Evolutionary conservation across 2,113 vertebrate species (phyloP), one percentile per base, ranked within the genome.

Genomic region (Dermatemys mawii): DNA sequence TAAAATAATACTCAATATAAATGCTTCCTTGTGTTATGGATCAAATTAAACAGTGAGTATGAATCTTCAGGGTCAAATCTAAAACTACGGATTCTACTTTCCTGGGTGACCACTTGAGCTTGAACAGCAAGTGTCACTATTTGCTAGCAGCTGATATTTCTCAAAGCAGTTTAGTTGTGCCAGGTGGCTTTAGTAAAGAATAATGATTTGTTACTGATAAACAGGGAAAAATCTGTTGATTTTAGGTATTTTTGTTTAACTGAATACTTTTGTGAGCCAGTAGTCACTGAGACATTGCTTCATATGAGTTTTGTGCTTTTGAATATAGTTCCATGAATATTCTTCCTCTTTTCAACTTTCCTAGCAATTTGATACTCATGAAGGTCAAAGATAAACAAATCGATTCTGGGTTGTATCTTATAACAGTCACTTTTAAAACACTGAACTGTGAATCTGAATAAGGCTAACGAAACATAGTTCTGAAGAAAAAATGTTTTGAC

Each of bases 131-230:
- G 55, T 80, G 85, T 95, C 89, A 86, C 53, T 78, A 86, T 86
- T 96, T 95, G 87, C 78, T 86, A 86, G 51, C 87, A 94, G 89
- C 83, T 97, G 96, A 90, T 88, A 79, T 93, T 94, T 95, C 83
- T 96, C 92, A 86, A 81, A 95, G 50, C 53, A 53, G 21, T 95
- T 93, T 7, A 83, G 57, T 41, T 3, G 1, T 84, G 89, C 93
- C 96, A 95, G 83, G 87, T 93, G 89, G 87, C 46, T 92, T 44
- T 88, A 84, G 85, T 86, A 93, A 96, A 95, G 87, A 88, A 3
- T 86, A 94, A 90, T 87, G 78, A 75, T 92, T 96, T 95, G 55
- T 93, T 90, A 78, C 49, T 90, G 55, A 86, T 50, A 92, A 63
- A 49, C 54, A 87, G 60, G 35, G 60, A 67, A 51, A 92, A 89